Evolutionary conservation across 2,113 vertebrate species (phyloP).

Genomic region (Hydrolagus affinis): DNA sequence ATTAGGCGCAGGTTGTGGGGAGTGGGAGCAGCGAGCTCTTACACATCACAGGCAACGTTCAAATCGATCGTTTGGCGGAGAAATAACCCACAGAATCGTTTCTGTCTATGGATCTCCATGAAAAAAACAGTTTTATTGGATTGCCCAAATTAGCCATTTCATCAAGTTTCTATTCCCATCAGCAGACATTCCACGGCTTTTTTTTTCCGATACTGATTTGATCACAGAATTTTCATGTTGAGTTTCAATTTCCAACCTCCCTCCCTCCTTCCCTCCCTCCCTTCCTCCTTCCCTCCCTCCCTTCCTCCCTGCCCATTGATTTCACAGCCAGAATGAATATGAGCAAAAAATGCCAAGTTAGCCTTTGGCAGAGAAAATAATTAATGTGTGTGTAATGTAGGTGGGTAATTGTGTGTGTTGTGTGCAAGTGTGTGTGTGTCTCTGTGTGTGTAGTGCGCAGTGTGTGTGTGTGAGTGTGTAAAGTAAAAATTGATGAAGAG

Average conservation of each 20-base stretch:
- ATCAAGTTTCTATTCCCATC: not conserved
- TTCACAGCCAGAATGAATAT: constrained; percentile 15
- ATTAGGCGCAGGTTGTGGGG: too few relatives aligned
- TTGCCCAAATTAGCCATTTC: not conserved
- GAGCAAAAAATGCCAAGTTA: not conserved
- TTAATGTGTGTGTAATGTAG: not conserved
- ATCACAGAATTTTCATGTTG: not conserved
- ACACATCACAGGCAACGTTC: too few relatives aligned
- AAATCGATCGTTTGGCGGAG: constrained; percentile 2
- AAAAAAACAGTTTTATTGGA: not conserved
- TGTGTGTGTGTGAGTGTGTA: too few relatives aligned
- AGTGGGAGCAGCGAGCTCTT: too few relatives aligned
- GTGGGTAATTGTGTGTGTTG: too few relatives aligned
- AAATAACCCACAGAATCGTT: not conserved
- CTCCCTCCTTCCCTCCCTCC: too few relatives aligned
- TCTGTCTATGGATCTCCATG: constrained; percentile 6
- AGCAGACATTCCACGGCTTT: not conserved
- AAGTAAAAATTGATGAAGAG: too few relatives aligned
- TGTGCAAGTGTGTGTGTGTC: too few relatives aligned
- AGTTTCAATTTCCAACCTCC: not conserved
- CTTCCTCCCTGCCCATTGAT: not conserved
- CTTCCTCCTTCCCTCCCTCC: too few relatives aligned
- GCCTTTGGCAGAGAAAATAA: not conserved
- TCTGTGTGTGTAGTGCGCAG: too few relatives aligned
- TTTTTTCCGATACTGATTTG: constrained; percentile 27